Evolutionary conservation across 1,140 invertebrate genomes (phyloP), one percentile per base, ranked within the genome.

Genomic region (Heliothis virescens): DNA sequence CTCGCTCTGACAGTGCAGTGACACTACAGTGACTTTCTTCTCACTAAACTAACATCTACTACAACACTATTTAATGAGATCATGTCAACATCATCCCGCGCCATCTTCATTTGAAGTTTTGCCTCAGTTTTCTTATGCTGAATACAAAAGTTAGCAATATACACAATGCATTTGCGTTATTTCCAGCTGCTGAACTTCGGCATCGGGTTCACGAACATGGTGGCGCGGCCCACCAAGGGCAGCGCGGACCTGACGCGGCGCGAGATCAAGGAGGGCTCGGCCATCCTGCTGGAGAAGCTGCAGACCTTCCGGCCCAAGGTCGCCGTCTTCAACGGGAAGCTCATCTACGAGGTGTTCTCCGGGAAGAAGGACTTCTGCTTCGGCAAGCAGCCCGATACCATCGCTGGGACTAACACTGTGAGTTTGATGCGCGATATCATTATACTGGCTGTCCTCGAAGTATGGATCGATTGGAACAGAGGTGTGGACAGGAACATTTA

Each of bases 161-260:
- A n/a, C n/a, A n/a, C 34, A 41, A 7, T 41, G 34, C 15, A 41
- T n/a, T 7, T 34, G 12, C 59, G 21, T 26, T 26, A 26, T 12
- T 83, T 87, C 12, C 89, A 95, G 95, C 95, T 99, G 50, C 94
- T 99, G 48, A 97, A 98, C 90, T 97, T 98, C 92, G 98, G 99
- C 57, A 99, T 99, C 87, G 99, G 99, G 2, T 99, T 99, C 95
- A 99, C 99, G 81, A 99, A 99, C 95, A 99, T 99, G 97, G 99
- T 99, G 80, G 96, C 97, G 83, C 96, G 99, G 69, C 98, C 98
- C 55, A 99, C 98, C 1, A 98, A 98, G 95, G 98, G 98, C 78
- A 99, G 98, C 90, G 98, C 98, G 13, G 98, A 99, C 96, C 95
- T 99, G 55, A 99, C 98, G 62, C 96, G 98, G 87, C 98, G 99